A percentile compares a stretch with the other conserved stretches of the same genome.
Conservation (phyloP, 2,797 vertebrate genomes). For the Florisuga fusca region DNA sequence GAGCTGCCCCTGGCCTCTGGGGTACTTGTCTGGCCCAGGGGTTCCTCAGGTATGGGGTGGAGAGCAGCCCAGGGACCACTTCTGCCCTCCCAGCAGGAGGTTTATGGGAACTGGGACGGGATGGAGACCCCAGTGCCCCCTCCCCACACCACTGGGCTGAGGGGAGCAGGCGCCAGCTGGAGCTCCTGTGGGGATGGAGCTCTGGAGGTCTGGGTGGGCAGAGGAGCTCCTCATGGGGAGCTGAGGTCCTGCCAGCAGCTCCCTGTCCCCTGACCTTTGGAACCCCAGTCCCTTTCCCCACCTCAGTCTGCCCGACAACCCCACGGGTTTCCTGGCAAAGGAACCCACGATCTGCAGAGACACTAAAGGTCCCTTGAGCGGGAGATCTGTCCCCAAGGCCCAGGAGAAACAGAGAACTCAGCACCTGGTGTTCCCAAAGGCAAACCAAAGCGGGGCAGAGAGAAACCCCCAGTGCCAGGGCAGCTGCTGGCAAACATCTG, state of each 20-base stretch:
- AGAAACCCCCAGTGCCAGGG: not conserved
- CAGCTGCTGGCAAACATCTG: conserved; percentile 37
- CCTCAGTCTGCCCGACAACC: not conserved
- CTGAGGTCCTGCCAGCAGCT: conserved; percentile 5
- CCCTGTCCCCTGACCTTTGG: conserved; percentile 1
- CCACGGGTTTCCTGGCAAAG: not conserved
- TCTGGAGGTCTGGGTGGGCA: not conserved
- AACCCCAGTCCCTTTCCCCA: not conserved
- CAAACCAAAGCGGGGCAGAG: not conserved
- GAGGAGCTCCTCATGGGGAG: not conserved
- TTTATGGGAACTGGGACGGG: not conserved
- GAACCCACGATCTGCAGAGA: not conserved
- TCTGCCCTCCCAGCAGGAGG: not conserved
- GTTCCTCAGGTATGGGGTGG: not conserved
- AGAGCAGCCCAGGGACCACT: not conserved
- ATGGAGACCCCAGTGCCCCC: not conserved
- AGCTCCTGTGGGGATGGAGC: not conserved
- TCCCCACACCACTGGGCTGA: not conserved
- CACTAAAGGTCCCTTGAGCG: accelerated
- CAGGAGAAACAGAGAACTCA: not conserved
- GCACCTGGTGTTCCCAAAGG: not conserved
- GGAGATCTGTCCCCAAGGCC: not conserved
- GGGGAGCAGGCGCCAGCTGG: not conserved
- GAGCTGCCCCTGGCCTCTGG: not conserved
- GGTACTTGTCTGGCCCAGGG: not conserved